A percentile compares a stretch with the other conserved stretches of the same genome.
These are phyloP conservation scores for Agapostemon virescens DNA, from an alignment of 2,888 invertebrate species.

Conservation along the genomic window DNA sequence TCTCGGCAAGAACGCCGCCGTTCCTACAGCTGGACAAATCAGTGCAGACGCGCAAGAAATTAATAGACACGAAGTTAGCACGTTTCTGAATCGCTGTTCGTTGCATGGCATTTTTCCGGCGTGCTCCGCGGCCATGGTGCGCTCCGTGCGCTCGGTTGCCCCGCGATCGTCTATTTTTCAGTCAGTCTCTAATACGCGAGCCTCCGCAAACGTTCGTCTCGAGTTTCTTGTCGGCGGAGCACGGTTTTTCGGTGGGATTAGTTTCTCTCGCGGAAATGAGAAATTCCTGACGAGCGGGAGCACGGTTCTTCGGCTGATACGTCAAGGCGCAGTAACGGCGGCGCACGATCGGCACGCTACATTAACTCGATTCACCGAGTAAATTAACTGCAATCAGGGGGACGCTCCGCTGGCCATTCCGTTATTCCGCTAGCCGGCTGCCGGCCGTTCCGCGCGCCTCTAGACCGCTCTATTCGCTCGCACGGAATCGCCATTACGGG, in stretches of 20 bases:
- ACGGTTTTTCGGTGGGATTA: constrained; percentile 48
- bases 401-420: constrained; percentile 73
- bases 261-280: constrained; percentile 52
- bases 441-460: constrained; percentile 56
- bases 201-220: constrained; percentile 30
- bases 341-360: constrained; percentile 76
- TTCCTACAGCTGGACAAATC: neutral
- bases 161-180: neutral
- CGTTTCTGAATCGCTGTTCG: neutral
- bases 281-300: constrained; percentile 51
- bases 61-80: constrained; percentile 5
- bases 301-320: constrained; percentile 57
- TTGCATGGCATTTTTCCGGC: neutral
- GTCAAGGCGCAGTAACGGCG: constrained; percentile 62
- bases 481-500: constrained; percentile 64
- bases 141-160: neutral
- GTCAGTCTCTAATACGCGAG: neutral
- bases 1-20: neutral
- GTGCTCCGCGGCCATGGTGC: neutral
- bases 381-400: constrained; percentile 80
- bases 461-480: constrained; percentile 63
- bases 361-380: constrained; percentile 80
- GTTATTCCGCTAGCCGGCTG: constrained; percentile 70
- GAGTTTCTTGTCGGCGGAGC: constrained; percentile 35
- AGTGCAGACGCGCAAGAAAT: constrained; percentile 4